phyloP scores from a whole-genome alignment of 2,113 vertebrate species.

The Nasalis larvatus region DNA sequence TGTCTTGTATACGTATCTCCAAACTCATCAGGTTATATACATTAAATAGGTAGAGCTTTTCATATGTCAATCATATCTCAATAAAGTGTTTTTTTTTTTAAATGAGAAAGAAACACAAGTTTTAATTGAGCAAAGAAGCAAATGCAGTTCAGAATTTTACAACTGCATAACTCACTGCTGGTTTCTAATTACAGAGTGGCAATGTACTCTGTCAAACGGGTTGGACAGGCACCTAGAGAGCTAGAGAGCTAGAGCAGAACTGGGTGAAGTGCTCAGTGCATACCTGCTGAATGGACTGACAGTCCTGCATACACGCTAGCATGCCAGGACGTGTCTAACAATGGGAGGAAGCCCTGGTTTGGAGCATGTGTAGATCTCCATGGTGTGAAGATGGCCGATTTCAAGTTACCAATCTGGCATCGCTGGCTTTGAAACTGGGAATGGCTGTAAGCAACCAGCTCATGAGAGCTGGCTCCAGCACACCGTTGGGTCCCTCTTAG shows the following conservation, averaged over 20 bases:
- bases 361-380: not conserved
- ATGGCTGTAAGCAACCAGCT: not conserved
- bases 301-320: not conserved
- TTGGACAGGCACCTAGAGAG: not conserved
- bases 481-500: not conserved
- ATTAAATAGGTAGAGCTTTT: not conserved
- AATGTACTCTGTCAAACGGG: not conserved
- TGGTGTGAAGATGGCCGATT: not conserved
- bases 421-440: not conserved
- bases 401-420: not conserved
- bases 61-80: not conserved
- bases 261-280: not conserved
- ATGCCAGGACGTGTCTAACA: not conserved
- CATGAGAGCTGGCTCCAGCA: not conserved
- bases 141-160: not conserved
- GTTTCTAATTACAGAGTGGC: not conserved
- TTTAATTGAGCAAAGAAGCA: not conserved
- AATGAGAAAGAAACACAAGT: not conserved
- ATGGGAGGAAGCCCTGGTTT: not conserved
- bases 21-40: not conserved
- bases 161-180: not conserved
- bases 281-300: not conserved
- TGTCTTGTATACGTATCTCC: not conserved
- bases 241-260: not conserved
- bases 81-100: not conserved